Evolutionary conservation across 2,113 vertebrate species (phyloP).

Genomic region (Rana temporaria): DNA sequence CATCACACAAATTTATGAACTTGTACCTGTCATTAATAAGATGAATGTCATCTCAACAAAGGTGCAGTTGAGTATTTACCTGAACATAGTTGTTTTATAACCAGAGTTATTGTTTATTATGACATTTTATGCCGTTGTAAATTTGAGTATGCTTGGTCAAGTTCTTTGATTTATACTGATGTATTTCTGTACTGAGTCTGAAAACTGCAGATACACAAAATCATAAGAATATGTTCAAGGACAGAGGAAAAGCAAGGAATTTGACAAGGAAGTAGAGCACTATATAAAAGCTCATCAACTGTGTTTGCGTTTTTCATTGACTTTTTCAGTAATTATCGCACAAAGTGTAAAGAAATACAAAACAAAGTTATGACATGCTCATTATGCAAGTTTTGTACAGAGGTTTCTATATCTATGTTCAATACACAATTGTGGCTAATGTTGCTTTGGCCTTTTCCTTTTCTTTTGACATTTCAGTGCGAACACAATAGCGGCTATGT

Average conservation of each 20-base stretch:
- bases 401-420: too few species aligned
- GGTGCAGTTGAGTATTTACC: constrained; percentile 18
- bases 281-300: not conserved
- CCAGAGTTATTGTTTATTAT: constrained; percentile 44
- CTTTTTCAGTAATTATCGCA: not conserved
- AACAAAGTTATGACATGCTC: too few species aligned
- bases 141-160: constrained; percentile 32
- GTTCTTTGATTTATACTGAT: constrained; percentile 28
- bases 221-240: constrained; percentile 25
- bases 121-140: constrained; percentile 36
- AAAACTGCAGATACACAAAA: constrained; percentile 24
- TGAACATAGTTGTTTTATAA: constrained; percentile 31
- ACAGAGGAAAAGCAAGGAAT: not conserved
- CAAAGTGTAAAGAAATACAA: too few species aligned
- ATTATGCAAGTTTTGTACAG: too few species aligned
- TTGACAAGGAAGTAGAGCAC: not conserved
- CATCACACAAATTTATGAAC: constrained; percentile 31
- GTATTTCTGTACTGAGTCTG: constrained; percentile 1
- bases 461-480: too few species aligned
- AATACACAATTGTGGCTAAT: too few species aligned
- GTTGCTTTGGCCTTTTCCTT: too few species aligned
- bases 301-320: not conserved
- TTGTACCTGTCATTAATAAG: constrained; percentile 29
- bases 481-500: too few species aligned
- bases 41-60: constrained; percentile 16